Base-by-base conservation (phyloP, 2,888 invertebrate genomes). In the Laothoe populi region DNA sequence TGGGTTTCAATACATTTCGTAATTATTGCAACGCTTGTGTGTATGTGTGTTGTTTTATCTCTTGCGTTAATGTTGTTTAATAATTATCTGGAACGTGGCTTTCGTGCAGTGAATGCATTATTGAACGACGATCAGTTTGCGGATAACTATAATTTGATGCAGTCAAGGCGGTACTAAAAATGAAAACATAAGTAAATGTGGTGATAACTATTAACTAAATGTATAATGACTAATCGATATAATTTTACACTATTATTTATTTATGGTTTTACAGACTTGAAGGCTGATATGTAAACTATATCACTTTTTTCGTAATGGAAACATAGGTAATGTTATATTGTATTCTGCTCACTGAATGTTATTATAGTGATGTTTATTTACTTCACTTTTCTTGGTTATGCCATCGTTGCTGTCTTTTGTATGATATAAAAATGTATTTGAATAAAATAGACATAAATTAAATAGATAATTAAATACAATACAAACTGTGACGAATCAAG, bases 11-110 rank as follows among this genome's bases (percentile, higher is more conserved):
- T 19, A 13, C 45, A 10, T 59, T 59, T 44, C 45, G 16, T 11
- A 31, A 31, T 24, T 19, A 5, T 26, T 45, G 13, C 24, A 19
- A 16, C 16, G 4, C 8, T 42, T 59, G 24, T 58, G 62, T n/a
- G n/a, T n/a, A n/a, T n/a, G n/a, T n/a, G n/a, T n/a, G 48, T 24
- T 90, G 88, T 90, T 90, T 90, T 90, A 88, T 87, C 84, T 85
- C 75, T 81, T 73, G 69, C 74, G 74, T 74, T 91, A 90, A 90
- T 89, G 90, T 84, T 87, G 82, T 89, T 88, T 86, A 85, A 86
- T 86, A 89, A 91, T 92, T 90, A 89, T 90, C 82, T 86, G 70
- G 77, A 81, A 84, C 83, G 80, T 81, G 73, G 73, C 5, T 83
- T 82, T 82, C 83, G 84, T 87, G 86, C 72, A 75, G 77, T 73